Evolutionary conservation across 2,797 vertebrate species (phyloP).

Genomic region (Pangasius krempfi): DNA sequence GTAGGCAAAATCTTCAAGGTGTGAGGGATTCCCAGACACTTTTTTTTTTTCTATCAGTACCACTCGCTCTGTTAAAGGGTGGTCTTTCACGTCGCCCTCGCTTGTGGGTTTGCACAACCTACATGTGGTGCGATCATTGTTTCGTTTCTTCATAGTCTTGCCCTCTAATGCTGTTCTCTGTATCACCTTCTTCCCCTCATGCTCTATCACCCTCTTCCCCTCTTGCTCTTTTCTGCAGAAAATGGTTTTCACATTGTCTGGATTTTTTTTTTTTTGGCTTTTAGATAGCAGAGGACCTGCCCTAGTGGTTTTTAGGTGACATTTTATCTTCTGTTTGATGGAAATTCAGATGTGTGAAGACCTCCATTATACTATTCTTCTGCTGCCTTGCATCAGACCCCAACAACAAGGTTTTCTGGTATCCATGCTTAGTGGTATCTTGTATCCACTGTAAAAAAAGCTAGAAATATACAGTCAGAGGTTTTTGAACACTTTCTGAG

Average conservation of each 20-base stretch:
- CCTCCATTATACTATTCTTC: background rate
- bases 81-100: conserved; percentile 29
- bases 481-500: background rate
- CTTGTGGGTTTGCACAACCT: conserved; percentile 42
- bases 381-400: background rate
- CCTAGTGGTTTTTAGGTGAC: conserved; percentile 46
- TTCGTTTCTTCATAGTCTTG: conserved; percentile 35
- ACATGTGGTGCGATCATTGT: background rate
- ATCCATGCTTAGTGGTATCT: background rate
- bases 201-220: conserved; percentile 4
- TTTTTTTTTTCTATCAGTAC: background rate
- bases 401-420: background rate
- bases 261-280: conserved; percentile 17
- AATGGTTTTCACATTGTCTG: conserved; percentile 7
- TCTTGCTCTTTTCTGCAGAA: conserved; percentile 19
- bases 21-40: conserved; percentile 49
- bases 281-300: background rate
- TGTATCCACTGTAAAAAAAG: background rate
- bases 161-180: background rate
- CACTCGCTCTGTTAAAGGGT: conserved; percentile 22
- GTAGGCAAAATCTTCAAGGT: conserved; percentile 42
- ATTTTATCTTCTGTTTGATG: conserved; percentile 44
- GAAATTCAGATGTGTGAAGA: conserved; percentile 46
- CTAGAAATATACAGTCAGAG: background rate
- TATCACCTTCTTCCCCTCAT: background rate